Base-by-base conservation (phyloP, 2,888 invertebrate species). In the Eledona agricola region DNA sequence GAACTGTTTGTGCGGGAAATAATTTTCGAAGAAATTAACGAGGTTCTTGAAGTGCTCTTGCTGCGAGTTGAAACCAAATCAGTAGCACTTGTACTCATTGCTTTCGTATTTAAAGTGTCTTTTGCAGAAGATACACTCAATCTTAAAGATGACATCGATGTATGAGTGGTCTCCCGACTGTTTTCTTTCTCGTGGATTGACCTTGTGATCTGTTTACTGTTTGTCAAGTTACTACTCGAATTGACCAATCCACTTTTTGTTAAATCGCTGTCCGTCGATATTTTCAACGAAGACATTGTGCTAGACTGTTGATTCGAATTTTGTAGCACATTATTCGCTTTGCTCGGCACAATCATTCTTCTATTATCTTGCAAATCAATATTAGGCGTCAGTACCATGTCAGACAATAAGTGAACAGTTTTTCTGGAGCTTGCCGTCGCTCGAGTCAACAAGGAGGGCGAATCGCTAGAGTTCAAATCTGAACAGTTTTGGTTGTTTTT, bases 231-330 rank as follows among this genome's bases (percentile, higher is more conserved):
- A 15, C 16, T 16, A 9, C 17, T 19, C n/a, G n/a, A n/a, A n/a
- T n/a, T n/a, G n/a, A n/a, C n/a, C n/a, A n/a, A n/a, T 10, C 15
- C 40, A 11, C 40, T 43, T 5, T 34, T 45, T 1, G 45, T 45
- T 3, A 12, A 16, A 23, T 47, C 47, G 25, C 13, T 19, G 5
- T 35, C 46, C 9, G 40, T 19, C 6, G 42, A 45, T 12, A 43
- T 7, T 13, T 43, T 28, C 7, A 43, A 20, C 9, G 43, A 51
- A 3, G 51, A 45, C 45, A 45, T 45, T 2, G 35, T 19, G 4
- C 15, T 34, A 5, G 20, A 32, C 11, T 26, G 26, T 7, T 15
- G 1, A 32, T 6, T 2, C 13, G 12, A 23, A 5, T 23, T 25
- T 9, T 12, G 11, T 5, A 23, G 23, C 10, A 13, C 4, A 23